These are phyloP conservation scores for Ptilonorhynchus violaceus DNA, from an alignment of 2,113 vertebrate species.

Conservation along the genomic window DNA sequence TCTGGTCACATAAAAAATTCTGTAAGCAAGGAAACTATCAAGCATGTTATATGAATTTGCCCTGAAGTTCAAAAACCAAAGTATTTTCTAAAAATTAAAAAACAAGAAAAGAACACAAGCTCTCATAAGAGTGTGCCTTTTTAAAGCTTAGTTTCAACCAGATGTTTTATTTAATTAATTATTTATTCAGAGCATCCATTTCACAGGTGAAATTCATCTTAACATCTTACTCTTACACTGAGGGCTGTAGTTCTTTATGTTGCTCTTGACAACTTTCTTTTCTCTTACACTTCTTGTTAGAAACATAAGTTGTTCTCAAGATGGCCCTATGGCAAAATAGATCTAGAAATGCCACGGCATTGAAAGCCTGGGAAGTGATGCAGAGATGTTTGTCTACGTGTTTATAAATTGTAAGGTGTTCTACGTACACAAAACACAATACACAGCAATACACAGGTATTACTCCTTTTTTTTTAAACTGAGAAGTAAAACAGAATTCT, in stretches of 20 bases:
- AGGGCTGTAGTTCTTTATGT: not conserved
- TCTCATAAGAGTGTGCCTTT: rapidly evolving
- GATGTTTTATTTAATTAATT: not conserved
- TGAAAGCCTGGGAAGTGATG: rapidly evolving
- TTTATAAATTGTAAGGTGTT: not conserved
- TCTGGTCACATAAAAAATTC: not conserved
- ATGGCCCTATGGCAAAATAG: not conserved
- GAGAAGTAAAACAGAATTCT: not conserved
- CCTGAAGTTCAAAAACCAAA: not conserved
- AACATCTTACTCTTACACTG: not conserved
- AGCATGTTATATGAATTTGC: not conserved
- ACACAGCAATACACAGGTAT: rapidly evolving
- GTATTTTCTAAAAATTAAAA: not conserved
- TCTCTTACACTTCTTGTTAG: not conserved
- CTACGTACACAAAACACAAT: not conserved
- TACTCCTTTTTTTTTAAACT: not conserved
- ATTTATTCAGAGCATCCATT: not conserved
- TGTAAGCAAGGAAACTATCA: not conserved
- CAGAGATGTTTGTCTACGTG: not conserved
- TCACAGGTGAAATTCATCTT: not conserved
- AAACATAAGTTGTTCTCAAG: not conserved
- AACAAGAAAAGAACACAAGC: not conserved
- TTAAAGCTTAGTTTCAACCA: not conserved
- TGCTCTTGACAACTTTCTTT: not conserved
- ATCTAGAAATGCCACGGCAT: not conserved